Evolutionary conservation across 1,140 invertebrate genomes (phyloP), one percentile per base, ranked within the genome.

Genomic region (Nilaparvata lugens): DNA sequence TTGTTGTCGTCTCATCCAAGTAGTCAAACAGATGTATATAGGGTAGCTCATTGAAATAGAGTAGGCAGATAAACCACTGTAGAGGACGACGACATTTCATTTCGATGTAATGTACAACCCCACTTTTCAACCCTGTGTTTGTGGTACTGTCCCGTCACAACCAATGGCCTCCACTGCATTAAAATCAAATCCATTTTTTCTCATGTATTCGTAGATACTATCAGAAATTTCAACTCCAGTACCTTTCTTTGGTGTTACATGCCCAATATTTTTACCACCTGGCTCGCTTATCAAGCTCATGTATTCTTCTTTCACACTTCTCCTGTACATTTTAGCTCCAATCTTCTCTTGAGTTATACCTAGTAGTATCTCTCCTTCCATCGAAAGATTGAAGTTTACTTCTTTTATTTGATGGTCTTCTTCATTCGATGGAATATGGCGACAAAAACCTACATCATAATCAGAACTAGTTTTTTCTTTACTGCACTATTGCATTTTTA

Each of bases 71-170:
- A 28, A 58, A 53, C 64, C 66, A 67, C 53, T 68, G 65, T 14
- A 69, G 53, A 18, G 67, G 64, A 53, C 61, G 61, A 51, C 57
- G 19, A 52, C 65, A 9, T 24, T 64, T 19, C 42, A 51, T 23
- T 61, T 70, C 67, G 40, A 69, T 24, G 42, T 52, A 52, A 43
- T 58, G 42, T 28, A 72, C 68, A 11, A 67, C 62, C 52, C 69
- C 68, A 56, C 64, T 58, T 56, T 68, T 61, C 48, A 59, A 64
- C 6, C 67, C 70, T 45, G 65, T 68, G 58, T 73, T 72, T 4
- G 64, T 64, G 64, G 62, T 19, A 61, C 64, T 25, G 69, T 72
- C 19, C 71, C 68, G 58, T 71, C 70, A 61, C 69, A 73, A 48
- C 70, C 70, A n/a, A n/a, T n/a, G n/a, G n/a, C n/a, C n/a, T n/a